A percentile compares a stretch with the other conserved stretches of the same genome.
These are phyloP conservation scores for Phodopus roborovskii DNA, from an alignment of 2,113 vertebrate species.

Conservation along the genomic window DNA sequence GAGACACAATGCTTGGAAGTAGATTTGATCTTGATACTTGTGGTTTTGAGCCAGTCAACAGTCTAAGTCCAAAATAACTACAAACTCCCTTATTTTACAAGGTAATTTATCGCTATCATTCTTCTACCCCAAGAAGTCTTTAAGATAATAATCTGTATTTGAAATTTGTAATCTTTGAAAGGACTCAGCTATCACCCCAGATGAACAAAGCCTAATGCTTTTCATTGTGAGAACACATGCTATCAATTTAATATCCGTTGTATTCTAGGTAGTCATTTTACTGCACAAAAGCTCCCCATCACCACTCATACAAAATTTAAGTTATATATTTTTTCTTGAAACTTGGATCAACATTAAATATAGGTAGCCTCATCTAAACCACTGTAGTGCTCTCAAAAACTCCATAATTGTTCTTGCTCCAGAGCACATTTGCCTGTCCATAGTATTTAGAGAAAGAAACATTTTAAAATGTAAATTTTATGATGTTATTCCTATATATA, in stretches of 20 bases:
- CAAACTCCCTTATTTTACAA: slow-evolving; percentile 44
- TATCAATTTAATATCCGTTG: background rate
- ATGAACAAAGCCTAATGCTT: slow-evolving; percentile 73
- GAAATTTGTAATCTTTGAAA: slow-evolving; percentile 71
- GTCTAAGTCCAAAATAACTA: slow-evolving; percentile 56
- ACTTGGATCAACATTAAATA: slow-evolving; percentile 17
- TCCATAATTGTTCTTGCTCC: background rate
- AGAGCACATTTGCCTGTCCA: background rate
- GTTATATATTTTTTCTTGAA: background rate
- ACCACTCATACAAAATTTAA: slow-evolving; percentile 5
- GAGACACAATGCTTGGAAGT: slow-evolving; percentile 69
- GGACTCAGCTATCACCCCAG: slow-evolving; percentile 43
- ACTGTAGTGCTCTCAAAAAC: accelerated
- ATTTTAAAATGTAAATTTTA: background rate
- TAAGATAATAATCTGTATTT: slow-evolving; percentile 56
- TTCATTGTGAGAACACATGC: slow-evolving; percentile 50
- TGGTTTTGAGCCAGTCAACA: slow-evolving; percentile 73
- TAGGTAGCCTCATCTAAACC: background rate
- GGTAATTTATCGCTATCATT: slow-evolving; percentile 61
- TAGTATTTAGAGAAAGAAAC: background rate
- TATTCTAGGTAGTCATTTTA: slow-evolving; percentile 22
- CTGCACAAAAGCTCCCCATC: background rate
- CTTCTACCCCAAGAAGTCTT: slow-evolving; percentile 15
- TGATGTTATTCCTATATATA: too few species aligned
- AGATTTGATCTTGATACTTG: slow-evolving; percentile 23